phyloP scores from a whole-genome alignment of 2,113 vertebrate genomes.

The Oophaga pumilio region DNA sequence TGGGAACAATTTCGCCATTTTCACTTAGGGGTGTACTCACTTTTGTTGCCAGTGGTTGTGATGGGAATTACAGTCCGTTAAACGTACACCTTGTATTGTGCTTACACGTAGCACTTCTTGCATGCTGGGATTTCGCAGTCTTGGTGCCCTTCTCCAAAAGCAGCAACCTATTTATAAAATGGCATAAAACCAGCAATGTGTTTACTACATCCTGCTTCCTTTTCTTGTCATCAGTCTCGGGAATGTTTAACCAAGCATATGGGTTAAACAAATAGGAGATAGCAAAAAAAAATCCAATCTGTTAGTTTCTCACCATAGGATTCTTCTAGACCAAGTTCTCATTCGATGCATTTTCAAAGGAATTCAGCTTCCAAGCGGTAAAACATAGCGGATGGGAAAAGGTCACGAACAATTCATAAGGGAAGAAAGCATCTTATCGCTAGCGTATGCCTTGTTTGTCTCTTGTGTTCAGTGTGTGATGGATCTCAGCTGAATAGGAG shows the following conservation, averaged over 20 bases:
- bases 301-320: not conserved
- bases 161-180: not conserved
- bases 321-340: not conserved
- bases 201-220: not conserved
- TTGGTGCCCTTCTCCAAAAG: not conserved
- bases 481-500: not conserved
- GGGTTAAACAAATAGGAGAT: not conserved
- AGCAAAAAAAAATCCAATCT: conserved; percentile 29
- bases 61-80: too few species aligned
- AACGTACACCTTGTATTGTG: too few species aligned
- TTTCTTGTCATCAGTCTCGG: not conserved
- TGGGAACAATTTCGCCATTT: too few species aligned
- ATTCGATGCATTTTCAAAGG: not conserved
- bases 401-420: conserved; percentile 5
- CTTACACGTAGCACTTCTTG: not conserved
- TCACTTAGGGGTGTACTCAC: too few species aligned
- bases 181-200: not conserved
- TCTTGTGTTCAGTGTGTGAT: not conserved
- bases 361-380: not conserved
- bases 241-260: not conserved
- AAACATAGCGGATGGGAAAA: not conserved
- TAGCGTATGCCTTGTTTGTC: not conserved
- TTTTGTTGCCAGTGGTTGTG: too few species aligned
- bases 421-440: conserved; percentile 4
- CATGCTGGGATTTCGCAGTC: not conserved